Conservation (phyloP, 2,113 vertebrate species). For the Pitta sordida region DNA sequence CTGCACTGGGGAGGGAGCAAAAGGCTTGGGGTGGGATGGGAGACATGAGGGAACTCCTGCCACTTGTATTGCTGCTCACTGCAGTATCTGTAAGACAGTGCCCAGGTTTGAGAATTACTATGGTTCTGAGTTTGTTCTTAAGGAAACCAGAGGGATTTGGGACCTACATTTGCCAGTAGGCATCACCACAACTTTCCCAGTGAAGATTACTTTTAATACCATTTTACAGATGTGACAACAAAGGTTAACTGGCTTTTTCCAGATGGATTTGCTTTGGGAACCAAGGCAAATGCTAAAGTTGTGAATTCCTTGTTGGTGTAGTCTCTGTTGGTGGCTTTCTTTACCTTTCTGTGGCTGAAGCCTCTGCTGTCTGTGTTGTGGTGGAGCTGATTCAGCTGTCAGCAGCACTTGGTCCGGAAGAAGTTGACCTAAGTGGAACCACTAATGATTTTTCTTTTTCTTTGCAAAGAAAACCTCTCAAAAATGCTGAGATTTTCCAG, state of each 20-base stretch:
- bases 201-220: not conserved
- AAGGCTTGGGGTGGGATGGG: not conserved
- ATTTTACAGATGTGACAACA: not conserved
- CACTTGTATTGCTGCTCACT: rapidly evolving
- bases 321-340: not conserved
- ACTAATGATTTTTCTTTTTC: not conserved
- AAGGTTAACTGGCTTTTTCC: not conserved
- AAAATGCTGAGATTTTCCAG: not conserved
- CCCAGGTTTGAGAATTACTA: not conserved
- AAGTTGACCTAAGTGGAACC: not conserved
- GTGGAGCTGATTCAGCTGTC: not conserved
- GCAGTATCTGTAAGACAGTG: not conserved
- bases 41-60: not conserved
- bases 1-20: not conserved
- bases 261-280: not conserved
- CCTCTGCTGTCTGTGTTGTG: not conserved
- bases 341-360: not conserved
- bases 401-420: not conserved
- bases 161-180: not conserved
- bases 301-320: not conserved
- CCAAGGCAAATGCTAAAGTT: not conserved
- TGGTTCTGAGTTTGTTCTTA: not conserved
- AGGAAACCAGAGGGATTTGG: not conserved
- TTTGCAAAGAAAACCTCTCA: not conserved
- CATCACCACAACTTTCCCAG: not conserved